Percentiles rank a stretch among this genome's conserved stretches.
These are phyloP conservation scores for Dysmachus trigonus DNA, from an alignment of 2,888 invertebrate genomes.

Conservation along the genomic window DNA sequence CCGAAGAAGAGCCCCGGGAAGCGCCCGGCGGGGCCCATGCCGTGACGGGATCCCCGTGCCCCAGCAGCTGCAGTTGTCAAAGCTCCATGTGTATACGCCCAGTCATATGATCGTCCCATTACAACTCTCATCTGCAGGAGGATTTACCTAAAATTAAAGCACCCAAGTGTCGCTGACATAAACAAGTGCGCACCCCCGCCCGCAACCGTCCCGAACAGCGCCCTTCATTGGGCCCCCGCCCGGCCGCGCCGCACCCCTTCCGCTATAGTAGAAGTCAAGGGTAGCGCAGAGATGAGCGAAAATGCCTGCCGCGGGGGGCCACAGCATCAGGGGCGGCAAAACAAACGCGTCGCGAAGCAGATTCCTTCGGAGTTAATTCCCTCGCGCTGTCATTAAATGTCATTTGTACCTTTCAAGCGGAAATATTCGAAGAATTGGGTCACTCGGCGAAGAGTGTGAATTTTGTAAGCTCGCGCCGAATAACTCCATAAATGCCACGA, in stretches of 20 bases:
- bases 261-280: neutral
- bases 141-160: neutral
- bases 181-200: neutral
- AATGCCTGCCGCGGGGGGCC: neutral
- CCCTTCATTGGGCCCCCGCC: neutral
- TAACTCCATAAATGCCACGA: neutral
- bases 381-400: neutral
- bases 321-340: neutral
- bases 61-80: neutral
- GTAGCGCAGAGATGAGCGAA: neutral
- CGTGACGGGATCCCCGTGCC: neutral
- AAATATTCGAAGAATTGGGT: neutral
- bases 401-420: neutral
- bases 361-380: neutral
- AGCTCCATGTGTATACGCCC: conserved; percentile 7
- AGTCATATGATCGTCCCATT: conserved; percentile 12
- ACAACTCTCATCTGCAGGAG: neutral
- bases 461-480: neutral
- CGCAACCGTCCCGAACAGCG: neutral
- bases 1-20: neutral
- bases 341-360: neutral
- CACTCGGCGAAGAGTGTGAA: neutral
- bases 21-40: neutral
- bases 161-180: neutral
- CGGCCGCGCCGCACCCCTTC: neutral